phyloP scores from a whole-genome alignment of 2,797 vertebrate species.

The Malacoraja senta region DNA sequence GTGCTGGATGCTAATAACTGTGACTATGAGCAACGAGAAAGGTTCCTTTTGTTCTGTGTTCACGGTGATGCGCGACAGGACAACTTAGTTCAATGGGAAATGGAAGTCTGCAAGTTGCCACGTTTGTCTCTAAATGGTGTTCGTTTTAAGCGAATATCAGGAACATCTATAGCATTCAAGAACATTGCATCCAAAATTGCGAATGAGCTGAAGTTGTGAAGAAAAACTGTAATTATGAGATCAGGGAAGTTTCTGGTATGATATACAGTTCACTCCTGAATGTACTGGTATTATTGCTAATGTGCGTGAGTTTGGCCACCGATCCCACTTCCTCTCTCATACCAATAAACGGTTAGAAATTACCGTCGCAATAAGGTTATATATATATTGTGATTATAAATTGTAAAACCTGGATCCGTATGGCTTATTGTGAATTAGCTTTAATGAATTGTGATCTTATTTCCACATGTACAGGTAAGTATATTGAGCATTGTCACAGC shows the following conservation, averaged over 20 bases:
- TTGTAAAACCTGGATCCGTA: slow-evolving; percentile 71
- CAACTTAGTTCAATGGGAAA: slow-evolving; percentile 95
- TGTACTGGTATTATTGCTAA: slow-evolving; percentile 59
- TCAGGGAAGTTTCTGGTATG: slow-evolving; percentile 56
- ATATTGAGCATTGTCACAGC: slow-evolving; percentile 76
- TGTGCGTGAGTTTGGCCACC: slow-evolving; percentile 60
- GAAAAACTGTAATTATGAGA: slow-evolving; percentile 48
- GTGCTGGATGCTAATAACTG: slow-evolving; percentile 92
- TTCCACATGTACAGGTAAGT: slow-evolving; percentile 84
- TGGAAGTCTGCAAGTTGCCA: slow-evolving; percentile 96
- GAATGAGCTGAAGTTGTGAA: slow-evolving; percentile 95
- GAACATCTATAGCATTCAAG: slow-evolving; percentile 96
- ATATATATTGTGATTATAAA: slow-evolving; percentile 70
- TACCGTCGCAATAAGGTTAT: slow-evolving; percentile 83
- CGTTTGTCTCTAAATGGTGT: slow-evolving; percentile 92
- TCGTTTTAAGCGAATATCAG: slow-evolving; percentile 96
- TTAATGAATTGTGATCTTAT: slow-evolving; percentile 41
- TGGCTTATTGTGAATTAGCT: slow-evolving; percentile 53
- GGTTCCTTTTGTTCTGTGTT: slow-evolving; percentile 93
- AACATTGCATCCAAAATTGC: slow-evolving; percentile 98
- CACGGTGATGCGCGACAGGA: slow-evolving; percentile 88
- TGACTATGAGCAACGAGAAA: slow-evolving; percentile 91
- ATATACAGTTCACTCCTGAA: slow-evolving; percentile 56
- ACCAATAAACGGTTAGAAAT: slow-evolving; percentile 64
- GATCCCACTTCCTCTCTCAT: slow-evolving; percentile 42